A percentile compares a stretch with the other conserved stretches of the same genome.
These are phyloP conservation scores for Dasyurus viverrinus DNA, from an alignment of 2,113 vertebrate species.

Conservation along the genomic window DNA sequence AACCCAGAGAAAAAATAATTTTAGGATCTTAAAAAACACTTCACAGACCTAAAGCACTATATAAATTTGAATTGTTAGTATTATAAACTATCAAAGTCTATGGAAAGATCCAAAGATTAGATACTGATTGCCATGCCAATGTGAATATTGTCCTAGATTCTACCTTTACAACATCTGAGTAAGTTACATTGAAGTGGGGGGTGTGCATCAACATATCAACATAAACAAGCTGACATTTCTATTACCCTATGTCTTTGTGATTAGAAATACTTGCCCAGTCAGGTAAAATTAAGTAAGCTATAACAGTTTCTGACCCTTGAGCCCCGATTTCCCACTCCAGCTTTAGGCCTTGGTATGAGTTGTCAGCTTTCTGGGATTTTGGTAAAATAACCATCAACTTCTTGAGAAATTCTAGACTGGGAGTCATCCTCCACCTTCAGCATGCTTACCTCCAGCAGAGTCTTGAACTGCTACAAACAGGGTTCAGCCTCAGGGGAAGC, in stretches of 20 bases:
- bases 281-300: too few species aligned
- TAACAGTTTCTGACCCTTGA: not conserved
- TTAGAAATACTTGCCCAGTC: too few species aligned
- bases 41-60: not conserved
- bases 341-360: not conserved
- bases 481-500: constrained; percentile 77
- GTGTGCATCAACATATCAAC: not conserved
- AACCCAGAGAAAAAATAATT: not conserved
- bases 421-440: not conserved
- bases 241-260: too few species aligned
- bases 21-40: not conserved
- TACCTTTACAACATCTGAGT: not conserved
- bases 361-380: not conserved
- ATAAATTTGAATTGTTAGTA: not conserved
- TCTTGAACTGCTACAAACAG: constrained; percentile 65
- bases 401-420: not conserved
- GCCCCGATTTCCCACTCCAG: not conserved
- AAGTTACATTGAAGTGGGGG: not conserved
- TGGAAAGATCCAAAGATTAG: not conserved
- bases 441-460: constrained; percentile 37
- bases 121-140: not conserved
- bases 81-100: not conserved
- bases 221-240: not conserved
- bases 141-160: not conserved
- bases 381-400: not conserved